Conservation (phyloP, 1,140 invertebrate genomes). For the Ceratoteleas bidentatus region DNA sequence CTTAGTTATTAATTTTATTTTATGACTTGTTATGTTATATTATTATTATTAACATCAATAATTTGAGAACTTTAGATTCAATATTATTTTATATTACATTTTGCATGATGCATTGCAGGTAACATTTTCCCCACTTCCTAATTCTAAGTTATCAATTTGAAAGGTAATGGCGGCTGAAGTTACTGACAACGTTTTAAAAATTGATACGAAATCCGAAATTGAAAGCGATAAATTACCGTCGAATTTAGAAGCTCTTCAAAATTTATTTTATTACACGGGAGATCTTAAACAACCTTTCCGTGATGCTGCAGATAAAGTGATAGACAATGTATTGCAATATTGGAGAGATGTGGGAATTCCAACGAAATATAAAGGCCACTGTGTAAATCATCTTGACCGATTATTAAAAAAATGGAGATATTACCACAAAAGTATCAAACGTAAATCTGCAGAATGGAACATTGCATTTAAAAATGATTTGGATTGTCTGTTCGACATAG, state of each 20-base stretch:
- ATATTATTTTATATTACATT: too few species aligned
- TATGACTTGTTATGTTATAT: too few species aligned
- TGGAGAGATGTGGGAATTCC: background rate
- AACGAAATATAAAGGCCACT: background rate
- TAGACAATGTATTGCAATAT: background rate
- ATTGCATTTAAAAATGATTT: background rate
- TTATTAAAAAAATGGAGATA: background rate
- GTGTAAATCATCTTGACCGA: background rate
- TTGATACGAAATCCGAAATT: background rate
- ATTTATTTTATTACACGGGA: background rate
- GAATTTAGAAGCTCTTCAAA: background rate
- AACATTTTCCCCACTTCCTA: too few species aligned
- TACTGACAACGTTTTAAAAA: background rate
- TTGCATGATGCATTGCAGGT: too few species aligned
- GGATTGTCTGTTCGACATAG: background rate
- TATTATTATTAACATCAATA: too few species aligned
- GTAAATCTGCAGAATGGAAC: background rate
- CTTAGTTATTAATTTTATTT: too few species aligned
- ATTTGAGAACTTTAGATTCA: too few species aligned
- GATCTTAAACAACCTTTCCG: background rate
- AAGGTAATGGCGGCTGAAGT: too few species aligned
- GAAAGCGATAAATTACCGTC: constrained; percentile 1
- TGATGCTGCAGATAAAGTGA: background rate
- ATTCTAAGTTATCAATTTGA: too few species aligned
- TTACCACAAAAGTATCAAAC: background rate